These are phyloP conservation scores for Promerops cafer DNA, from an alignment of 2,113 vertebrate genomes.

Conservation along the genomic window DNA sequence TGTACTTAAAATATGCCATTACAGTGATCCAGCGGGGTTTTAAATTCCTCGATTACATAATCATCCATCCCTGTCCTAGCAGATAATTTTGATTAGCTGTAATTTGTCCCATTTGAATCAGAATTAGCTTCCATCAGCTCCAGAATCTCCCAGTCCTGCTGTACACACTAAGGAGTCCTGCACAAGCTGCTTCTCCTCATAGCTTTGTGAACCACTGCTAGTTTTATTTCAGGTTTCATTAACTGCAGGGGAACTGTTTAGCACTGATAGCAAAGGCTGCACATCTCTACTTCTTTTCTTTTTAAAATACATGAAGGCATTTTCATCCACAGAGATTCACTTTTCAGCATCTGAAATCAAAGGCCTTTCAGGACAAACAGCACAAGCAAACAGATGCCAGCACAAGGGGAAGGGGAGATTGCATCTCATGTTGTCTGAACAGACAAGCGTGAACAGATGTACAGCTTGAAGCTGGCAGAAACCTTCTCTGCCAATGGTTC, in stretches of 20 bases:
- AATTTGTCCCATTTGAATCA: conserved; percentile 6
- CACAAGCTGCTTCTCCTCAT: not conserved
- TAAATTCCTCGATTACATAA: not conserved
- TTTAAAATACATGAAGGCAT: not conserved
- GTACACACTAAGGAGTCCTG: not conserved
- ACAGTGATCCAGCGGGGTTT: not conserved
- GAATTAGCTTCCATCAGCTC: not conserved
- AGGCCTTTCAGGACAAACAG: not conserved
- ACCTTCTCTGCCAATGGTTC: not conserved
- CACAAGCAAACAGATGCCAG: not conserved
- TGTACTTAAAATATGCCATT: not conserved
- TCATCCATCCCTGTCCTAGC: not conserved
- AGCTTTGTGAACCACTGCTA: not conserved
- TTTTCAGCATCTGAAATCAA: not conserved
- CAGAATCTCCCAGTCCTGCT: not conserved
- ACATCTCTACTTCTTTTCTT: not conserved
- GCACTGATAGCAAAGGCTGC: not conserved
- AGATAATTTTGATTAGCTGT: conserved; percentile 21
- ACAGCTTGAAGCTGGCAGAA: conserved; percentile 5
- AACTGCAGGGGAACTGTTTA: not conserved
- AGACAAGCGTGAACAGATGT: conserved; percentile 42
- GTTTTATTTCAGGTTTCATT: not conserved
- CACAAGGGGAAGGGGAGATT: not conserved
- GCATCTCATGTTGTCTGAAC: not conserved
- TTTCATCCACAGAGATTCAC: not conserved